These are phyloP conservation scores for Cydia strobilella DNA, from an alignment of 1,140 invertebrate species.

Conservation along the genomic window DNA sequence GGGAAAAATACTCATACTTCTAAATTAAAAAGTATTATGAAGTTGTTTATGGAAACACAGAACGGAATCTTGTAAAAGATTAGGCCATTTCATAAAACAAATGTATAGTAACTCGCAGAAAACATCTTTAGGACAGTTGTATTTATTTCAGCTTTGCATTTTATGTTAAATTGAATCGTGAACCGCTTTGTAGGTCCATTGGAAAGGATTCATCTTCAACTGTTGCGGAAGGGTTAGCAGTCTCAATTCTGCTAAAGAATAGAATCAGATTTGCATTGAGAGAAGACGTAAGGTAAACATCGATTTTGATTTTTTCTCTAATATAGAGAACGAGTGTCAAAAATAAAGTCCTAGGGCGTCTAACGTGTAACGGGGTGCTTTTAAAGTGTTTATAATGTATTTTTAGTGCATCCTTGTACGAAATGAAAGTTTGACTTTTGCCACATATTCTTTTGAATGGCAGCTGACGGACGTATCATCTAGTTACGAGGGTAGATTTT, in stretches of 20 bases:
- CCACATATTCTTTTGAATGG: constrained; percentile 80
- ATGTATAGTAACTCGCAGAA: constrained; percentile 81
- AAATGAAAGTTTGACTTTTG: constrained; percentile 81
- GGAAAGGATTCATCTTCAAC: constrained; percentile 73
- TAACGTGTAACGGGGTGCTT: constrained; percentile 53
- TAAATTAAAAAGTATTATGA: constrained; percentile 72
- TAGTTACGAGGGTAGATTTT: constrained; percentile 69
- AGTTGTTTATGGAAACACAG: constrained; percentile 80
- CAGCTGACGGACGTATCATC: constrained; percentile 76
- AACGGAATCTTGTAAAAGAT: constrained; percentile 81
- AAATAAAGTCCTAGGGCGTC: constrained; percentile 51
- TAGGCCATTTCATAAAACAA: constrained; percentile 81
- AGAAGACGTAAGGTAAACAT: constrained; percentile 81
- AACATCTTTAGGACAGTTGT: constrained; percentile 80
- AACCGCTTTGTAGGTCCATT: constrained; percentile 70
- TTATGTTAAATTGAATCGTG: constrained; percentile 79
- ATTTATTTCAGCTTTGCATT: constrained; percentile 80
- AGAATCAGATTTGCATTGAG: constrained; percentile 79
- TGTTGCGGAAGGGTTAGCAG: constrained; percentile 78
- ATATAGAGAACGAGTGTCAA: constrained; percentile 66
- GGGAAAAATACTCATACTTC: constrained; percentile 66
- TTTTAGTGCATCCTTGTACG: constrained; percentile 80
- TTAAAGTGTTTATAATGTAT: constrained; percentile 77
- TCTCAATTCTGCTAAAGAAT: constrained; percentile 79
- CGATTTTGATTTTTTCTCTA: constrained; percentile 77